Conservation (phyloP, 2,797 vertebrate genomes). For the Dendrocincla fuliginosa region DNA sequence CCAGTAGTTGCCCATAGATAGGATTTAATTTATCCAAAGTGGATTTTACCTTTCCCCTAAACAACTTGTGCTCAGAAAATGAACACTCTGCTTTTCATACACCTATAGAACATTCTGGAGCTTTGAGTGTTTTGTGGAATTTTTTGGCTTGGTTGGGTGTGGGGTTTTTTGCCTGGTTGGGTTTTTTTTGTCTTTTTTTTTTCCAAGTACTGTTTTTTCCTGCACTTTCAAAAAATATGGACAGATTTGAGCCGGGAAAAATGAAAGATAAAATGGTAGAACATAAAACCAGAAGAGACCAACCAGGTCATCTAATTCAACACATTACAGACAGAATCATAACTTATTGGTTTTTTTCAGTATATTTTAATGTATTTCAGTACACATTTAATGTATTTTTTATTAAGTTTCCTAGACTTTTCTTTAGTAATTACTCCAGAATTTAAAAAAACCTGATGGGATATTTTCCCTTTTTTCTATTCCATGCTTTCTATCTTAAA, state of each 20-base stretch:
- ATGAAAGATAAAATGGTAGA: background rate
- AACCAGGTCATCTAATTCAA: background rate
- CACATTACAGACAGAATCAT: background rate
- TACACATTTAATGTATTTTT: too few species aligned
- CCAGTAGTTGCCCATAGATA: background rate
- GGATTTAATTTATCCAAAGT: background rate
- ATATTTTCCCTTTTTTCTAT: background rate
- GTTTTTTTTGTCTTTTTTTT: background rate
- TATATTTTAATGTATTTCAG: background rate
- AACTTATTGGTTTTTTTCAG: background rate
- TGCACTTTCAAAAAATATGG: background rate
- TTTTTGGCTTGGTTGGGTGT: background rate
- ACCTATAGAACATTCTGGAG: background rate
- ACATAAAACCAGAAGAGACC: background rate
- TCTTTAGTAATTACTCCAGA: background rate
- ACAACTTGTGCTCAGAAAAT: background rate
- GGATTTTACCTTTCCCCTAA: background rate
- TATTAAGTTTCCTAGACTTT: background rate
- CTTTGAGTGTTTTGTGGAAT: background rate
- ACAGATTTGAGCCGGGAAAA: background rate
- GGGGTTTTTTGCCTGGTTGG: fast-evolving
- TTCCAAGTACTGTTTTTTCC: fast-evolving
- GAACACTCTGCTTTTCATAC: background rate
- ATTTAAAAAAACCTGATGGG: background rate
- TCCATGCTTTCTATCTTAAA: background rate